Conservation (phyloP, 2,113 vertebrate species). For the Trachemys scripta region DNA sequence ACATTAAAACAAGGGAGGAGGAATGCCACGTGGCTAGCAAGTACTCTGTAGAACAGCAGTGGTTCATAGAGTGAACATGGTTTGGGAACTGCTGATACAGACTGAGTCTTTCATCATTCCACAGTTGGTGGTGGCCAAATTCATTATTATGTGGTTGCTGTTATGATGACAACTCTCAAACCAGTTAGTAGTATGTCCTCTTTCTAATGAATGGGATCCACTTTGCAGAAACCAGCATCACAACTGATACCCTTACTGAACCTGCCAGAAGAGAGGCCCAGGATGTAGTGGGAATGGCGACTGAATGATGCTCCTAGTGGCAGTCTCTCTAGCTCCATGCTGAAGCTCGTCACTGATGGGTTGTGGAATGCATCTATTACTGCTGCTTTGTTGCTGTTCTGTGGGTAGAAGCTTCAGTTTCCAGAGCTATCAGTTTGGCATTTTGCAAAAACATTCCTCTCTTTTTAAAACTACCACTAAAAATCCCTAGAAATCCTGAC, state of each 20-base stretch:
- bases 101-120: not conserved
- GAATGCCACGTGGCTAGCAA: not conserved
- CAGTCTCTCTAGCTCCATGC: rapidly evolving
- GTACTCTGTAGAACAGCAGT: not conserved
- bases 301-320: not conserved
- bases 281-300: rapidly evolving
- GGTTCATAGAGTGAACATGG: not conserved
- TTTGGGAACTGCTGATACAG: not conserved
- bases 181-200: not conserved
- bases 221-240: not conserved
- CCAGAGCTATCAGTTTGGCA: not conserved
- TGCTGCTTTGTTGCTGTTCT: not conserved
- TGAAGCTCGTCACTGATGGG: not conserved
- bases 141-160: not conserved
- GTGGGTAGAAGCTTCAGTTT: not conserved
- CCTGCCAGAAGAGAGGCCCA: not conserved
- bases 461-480: not conserved
- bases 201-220: rapidly evolving
- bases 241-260: not conserved
- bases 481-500: not conserved
- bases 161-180: not conserved
- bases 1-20: not conserved
- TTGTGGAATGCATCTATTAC: not conserved
- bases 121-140: not conserved
- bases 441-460: not conserved